Conservation (phyloP, 2,797 vertebrate genomes). For the Hypotaenidia okinawae region DNA sequence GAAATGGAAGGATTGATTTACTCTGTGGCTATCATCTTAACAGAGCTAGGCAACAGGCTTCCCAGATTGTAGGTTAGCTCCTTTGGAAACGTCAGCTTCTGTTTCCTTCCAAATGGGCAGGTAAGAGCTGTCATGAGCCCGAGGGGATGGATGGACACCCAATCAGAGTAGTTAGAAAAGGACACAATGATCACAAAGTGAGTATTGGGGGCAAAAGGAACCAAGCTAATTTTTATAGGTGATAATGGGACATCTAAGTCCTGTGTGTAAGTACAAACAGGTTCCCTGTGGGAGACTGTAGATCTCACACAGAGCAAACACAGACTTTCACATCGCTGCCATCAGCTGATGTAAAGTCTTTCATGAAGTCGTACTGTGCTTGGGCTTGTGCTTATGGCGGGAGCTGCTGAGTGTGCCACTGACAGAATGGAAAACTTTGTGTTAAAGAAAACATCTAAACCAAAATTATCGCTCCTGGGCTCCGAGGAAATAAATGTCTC, state of each 20-base stretch:
- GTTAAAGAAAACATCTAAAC: background rate
- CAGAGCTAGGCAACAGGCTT: background rate
- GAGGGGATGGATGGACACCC: background rate
- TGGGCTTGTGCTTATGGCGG: constrained; percentile 30
- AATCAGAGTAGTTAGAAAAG: background rate
- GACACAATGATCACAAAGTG: background rate
- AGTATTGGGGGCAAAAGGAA: background rate
- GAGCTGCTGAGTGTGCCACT: constrained; percentile 38
- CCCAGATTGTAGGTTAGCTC: background rate
- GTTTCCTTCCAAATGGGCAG: background rate
- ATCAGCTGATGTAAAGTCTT: constrained; percentile 36
- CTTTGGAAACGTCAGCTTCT: background rate
- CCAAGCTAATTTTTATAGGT: background rate
- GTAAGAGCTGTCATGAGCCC: background rate
- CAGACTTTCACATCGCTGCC: background rate
- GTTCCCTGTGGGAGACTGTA: background rate
- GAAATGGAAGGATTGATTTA: background rate
- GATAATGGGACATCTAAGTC: background rate
- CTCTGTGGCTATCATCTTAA: background rate
- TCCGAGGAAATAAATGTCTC: background rate
- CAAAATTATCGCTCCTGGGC: background rate
- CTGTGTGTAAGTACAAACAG: background rate
- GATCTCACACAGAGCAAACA: constrained; percentile 2
- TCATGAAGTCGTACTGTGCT: background rate
- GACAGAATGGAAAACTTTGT: constrained; percentile 64